Evolutionary conservation across 2,888 invertebrate species (phyloP).

Genomic region (Globia sparganii): DNA sequence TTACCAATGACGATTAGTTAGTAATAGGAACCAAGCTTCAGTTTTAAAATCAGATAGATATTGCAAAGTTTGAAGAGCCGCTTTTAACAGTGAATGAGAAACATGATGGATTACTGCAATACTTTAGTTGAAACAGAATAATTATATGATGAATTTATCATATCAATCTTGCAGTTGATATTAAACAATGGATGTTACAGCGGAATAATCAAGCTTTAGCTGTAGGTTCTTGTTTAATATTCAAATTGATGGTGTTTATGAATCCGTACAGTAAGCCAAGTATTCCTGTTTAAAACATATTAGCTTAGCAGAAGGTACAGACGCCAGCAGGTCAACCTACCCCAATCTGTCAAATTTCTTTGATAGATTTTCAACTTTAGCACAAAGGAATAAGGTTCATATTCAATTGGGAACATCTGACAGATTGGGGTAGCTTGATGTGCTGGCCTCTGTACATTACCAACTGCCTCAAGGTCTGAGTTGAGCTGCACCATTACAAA

Average conservation of each 20-base stretch:
- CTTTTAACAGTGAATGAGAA: conserved; percentile 40
- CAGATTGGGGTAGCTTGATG: too few species aligned
- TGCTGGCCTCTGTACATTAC: too few species aligned
- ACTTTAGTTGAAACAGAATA: conserved; percentile 45
- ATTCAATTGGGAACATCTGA: too few species aligned
- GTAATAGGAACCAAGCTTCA: neutral
- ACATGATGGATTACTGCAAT: conserved; percentile 42
- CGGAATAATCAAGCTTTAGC: conserved; percentile 16
- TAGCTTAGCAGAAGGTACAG: neutral
- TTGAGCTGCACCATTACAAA: neutral
- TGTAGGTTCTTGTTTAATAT: conserved; percentile 26
- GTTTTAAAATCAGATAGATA: neutral
- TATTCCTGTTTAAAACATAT: neutral
- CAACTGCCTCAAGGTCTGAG: neutral
- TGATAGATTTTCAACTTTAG: too few species aligned
- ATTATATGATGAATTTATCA: conserved; percentile 55
- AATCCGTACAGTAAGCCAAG: neutral
- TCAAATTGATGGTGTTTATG: conserved; percentile 27
- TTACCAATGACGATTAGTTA: neutral
- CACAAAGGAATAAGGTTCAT: too few species aligned
- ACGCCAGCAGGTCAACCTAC: too few species aligned
- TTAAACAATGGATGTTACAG: conserved; percentile 42
- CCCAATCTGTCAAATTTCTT: too few species aligned
- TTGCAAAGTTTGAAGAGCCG: conserved; percentile 23
- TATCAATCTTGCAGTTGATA: conserved; percentile 48